Percentiles rank a stretch among this genome's conserved stretches.
Evolutionary conservation across 2,888 invertebrate species (phyloP).

Genomic region (Drosophila nr. fundita): DNA sequence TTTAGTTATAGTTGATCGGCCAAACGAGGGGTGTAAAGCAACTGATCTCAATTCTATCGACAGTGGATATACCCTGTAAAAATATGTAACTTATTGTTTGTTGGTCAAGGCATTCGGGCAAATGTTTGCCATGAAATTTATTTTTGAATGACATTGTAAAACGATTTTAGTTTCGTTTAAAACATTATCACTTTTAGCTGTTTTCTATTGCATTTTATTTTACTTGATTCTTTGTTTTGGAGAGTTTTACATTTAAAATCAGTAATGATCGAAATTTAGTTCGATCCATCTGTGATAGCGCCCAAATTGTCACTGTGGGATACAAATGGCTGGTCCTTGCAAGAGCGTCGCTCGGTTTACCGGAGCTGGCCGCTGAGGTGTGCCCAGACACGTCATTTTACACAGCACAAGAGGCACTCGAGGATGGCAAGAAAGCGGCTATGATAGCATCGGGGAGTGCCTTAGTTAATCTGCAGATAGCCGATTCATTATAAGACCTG

Average conservation of each 20-base stretch:
- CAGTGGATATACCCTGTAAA: not conserved
- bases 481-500: conserved; percentile 62
- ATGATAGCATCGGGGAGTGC: conserved; percentile 18
- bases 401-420: conserved; percentile 31
- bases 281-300: not conserved
- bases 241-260: conserved; percentile 22
- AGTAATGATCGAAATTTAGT: conserved; percentile 12
- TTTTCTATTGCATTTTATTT: conserved; percentile 13
- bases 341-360: conserved; percentile 44
- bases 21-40: not conserved
- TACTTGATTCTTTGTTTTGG: conserved; percentile 6
- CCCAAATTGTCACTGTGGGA: conserved; percentile 49
- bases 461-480: conserved; percentile 43
- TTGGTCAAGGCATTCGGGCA: conserved; percentile 1
- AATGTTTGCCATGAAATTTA: not conserved
- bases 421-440: conserved; percentile 46
- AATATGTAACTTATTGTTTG: not conserved
- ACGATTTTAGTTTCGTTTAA: conserved; percentile 35
- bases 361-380: conserved; percentile 69
- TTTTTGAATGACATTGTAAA: not conserved
- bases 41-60: not conserved
- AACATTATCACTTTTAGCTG: conserved; percentile 31
- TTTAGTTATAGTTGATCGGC: not conserved
- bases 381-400: conserved; percentile 34
- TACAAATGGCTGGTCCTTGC: conserved; percentile 36